Evolutionary conservation across 2,888 invertebrate species (phyloP), one percentile per base, ranked within the genome.

Genomic region (Agriopis aurantiaria): DNA sequence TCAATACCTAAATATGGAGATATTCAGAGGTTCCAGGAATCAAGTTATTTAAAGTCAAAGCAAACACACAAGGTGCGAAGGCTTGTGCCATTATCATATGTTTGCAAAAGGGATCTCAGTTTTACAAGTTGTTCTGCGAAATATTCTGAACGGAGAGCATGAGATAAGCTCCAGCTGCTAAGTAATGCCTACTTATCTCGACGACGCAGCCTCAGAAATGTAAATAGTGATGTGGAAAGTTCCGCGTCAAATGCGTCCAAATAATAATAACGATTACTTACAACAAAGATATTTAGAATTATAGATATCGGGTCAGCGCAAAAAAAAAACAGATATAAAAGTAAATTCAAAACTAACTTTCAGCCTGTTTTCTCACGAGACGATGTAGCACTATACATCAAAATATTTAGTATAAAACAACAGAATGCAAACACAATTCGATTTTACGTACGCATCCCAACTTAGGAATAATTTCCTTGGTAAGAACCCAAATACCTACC

Each of bases 11-110:
- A 60, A 17, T 62, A 45, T 58, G 68, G 5, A 58, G 12, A 57
- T 46, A 23, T 45, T 1, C 23, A 45, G 49, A 62, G 56, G 23
- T 61, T 56, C 52, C 51, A 59, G 56, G 60, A 59, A 65, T 61
- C 62, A 68, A 68, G 65, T 51, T 60, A 65, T 65, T 69, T 61
- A 65, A 73, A 75, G 72, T 68, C 66, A 63, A 71, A 68, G 68
- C 68, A 71, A 69, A 69, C 70, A 53, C 41, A 61, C 64, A 58
- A 71, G 62, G 59, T 60, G 63, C 41, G 64, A 69, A 69, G 63
- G 71, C 65, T 71, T 65, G 69, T 64, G 45, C 65, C 49, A 68
- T 70, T 63, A 63, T 60, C 61, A 53, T 67, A 62, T 69, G 68
- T 72, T 68, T 70, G 68, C 60, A 55, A 60, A 64, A 69, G 53